Evolutionary conservation across 2,888 invertebrate species (phyloP), one percentile per base, ranked within the genome.

Genomic region (Coronaproctus castanopsis): DNA sequence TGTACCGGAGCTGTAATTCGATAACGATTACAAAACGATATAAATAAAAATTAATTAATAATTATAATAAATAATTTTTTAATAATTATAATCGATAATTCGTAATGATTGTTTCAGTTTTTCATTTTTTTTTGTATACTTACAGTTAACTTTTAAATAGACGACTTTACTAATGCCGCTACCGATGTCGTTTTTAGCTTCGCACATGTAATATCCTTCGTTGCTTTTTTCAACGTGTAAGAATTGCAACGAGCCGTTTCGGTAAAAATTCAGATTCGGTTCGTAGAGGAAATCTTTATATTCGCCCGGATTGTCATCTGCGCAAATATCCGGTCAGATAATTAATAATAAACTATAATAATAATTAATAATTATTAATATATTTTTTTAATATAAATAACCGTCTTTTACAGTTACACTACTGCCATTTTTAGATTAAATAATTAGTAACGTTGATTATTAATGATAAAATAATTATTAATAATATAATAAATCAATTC

Each of bases 131-230:
- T n/a, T 36, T 36, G 18, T 21, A 10, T n/a, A 59, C 80, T 76
- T 75, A 89, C 89, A 88, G 71, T 90, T 89, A 58, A 90, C 88
- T 76, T 87, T 88, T 59, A 90, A 75, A 71, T 85, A 86, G 66
- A 92, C 85, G 58, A 92, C 86, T 75, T 92, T 92, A 76, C 91
- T 91, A 61, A 92, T 81, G 14, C 89, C 91, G 19, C 87, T 83
- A 1, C 90, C 91, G 64, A 93, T 88, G 65, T 85, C 87, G 70
- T 93, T 93, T 68, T 87, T 83, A n/a, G 90, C 89, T 70, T 91
- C 90, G 72, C 93, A 93, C 57, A 92, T 77, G 71, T 90, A 92
- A 71, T 87, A 86, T 0, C 91, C 90, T 73, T 89, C 89, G 70
- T 85, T 87, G 68, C 85, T 85, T 73, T 89, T 89, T 66, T 82